Conservation (phyloP, 1,140 invertebrate genomes). For the Drosophila subobscura region DNA sequence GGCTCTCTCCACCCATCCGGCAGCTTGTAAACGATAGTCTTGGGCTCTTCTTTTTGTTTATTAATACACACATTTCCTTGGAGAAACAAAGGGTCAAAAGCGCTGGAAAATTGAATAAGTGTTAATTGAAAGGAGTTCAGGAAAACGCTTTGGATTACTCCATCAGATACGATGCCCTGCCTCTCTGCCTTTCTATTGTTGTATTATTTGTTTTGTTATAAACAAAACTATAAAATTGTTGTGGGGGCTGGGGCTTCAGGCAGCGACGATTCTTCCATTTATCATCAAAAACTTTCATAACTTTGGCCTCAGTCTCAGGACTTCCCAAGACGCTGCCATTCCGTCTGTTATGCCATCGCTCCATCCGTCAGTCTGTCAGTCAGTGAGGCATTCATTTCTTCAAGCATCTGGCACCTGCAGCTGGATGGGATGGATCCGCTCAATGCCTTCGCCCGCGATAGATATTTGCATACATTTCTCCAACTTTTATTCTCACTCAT, state of each 20-base stretch:
- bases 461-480: slow-evolving; percentile 75
- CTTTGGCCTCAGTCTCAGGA: slow-evolving; percentile 40
- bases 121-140: slow-evolving; percentile 53
- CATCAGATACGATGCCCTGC: neutral
- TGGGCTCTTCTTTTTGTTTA: neutral
- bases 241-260: slow-evolving; percentile 37
- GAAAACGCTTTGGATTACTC: neutral
- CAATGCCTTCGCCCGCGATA: slow-evolving; percentile 45
- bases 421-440: slow-evolving; percentile 32
- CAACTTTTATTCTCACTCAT: slow-evolving; percentile 62
- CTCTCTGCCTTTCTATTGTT: slow-evolving; percentile 26
- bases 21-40: too few relatives aligned
- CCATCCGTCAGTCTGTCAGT: slow-evolving; percentile 14
- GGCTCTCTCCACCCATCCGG: too few relatives aligned
- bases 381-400: slow-evolving; percentile 33
- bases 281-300: slow-evolving; percentile 67
- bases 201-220: slow-evolving; percentile 42
- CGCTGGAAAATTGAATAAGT: slow-evolving; percentile 66
- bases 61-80: neutral
- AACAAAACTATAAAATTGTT: slow-evolving; percentile 73
- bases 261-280: slow-evolving; percentile 68
- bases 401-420: slow-evolving; percentile 70
- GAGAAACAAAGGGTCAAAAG: slow-evolving; percentile 51
- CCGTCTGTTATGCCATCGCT: slow-evolving; percentile 21
- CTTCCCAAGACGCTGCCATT: neutral